These are phyloP conservation scores for Subacronicta megacephala DNA, from an alignment of 2,888 invertebrate species.

Conservation along the genomic window DNA sequence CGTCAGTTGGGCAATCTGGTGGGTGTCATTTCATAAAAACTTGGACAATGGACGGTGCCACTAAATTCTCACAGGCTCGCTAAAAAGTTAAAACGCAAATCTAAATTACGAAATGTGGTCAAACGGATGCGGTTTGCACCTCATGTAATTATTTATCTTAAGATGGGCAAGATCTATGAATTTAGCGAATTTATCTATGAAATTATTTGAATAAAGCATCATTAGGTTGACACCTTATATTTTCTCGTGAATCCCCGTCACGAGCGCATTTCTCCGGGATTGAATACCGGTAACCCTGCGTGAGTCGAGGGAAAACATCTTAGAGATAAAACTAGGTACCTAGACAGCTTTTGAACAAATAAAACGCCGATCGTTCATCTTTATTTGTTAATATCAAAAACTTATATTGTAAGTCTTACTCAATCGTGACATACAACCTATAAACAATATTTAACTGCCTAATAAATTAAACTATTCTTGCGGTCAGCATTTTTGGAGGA, in stretches of 20 bases:
- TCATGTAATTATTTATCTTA: slow-evolving; percentile 29
- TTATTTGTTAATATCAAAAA: not conserved
- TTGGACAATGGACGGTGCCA: slow-evolving; percentile 69
- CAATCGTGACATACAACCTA: too few relatives aligned
- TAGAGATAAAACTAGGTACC: too few relatives aligned
- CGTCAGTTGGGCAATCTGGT: slow-evolving; percentile 66
- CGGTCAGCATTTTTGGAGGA: slow-evolving; percentile 42
- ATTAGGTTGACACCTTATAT: too few relatives aligned
- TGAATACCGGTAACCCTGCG: too few relatives aligned
- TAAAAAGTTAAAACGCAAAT: slow-evolving; percentile 62
- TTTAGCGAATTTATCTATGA: too few relatives aligned
- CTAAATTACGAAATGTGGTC: slow-evolving; percentile 51
- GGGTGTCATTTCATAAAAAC: slow-evolving; percentile 77
- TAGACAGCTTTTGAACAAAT: too few relatives aligned
- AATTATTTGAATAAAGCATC: too few relatives aligned
- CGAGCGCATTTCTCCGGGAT: too few relatives aligned
- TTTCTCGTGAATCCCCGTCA: too few relatives aligned
- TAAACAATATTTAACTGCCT: slow-evolving; percentile 37
- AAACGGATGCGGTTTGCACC: slow-evolving; percentile 51
- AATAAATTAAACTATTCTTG: slow-evolving; percentile 24
- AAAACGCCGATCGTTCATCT: too few relatives aligned
- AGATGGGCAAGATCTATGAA: slow-evolving; percentile 2
- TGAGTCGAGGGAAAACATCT: too few relatives aligned
- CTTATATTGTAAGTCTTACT: too few relatives aligned
- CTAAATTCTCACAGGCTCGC: slow-evolving; percentile 71